A percentile compares a stretch with the other conserved stretches of the same genome.
These are phyloP conservation scores for Pempheris klunzingeri DNA, from an alignment of 2,797 vertebrate species.

Conservation along the genomic window DNA sequence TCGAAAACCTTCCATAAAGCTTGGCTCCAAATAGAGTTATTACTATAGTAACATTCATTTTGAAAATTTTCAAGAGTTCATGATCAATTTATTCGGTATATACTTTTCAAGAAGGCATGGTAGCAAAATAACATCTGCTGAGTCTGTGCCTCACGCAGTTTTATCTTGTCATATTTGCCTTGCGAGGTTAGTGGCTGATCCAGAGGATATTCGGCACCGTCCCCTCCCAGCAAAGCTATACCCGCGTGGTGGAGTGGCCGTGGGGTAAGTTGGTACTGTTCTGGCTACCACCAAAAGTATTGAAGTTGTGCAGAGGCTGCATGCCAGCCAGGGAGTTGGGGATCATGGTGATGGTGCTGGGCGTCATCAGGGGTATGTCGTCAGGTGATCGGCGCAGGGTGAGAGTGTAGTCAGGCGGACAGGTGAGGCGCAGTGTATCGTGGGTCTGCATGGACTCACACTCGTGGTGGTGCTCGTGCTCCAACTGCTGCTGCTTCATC, in stretches of 20 bases:
- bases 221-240: constrained; percentile 87
- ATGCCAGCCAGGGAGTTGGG: constrained; percentile 93
- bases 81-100: constrained; percentile 68
- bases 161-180: constrained; percentile 32
- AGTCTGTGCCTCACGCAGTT: constrained; percentile 70
- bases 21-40: constrained; percentile 84
- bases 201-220: constrained; percentile 6
- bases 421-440: constrained; percentile 91
- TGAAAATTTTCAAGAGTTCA: constrained; percentile 85
- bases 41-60: constrained; percentile 83
- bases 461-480: constrained; percentile 89
- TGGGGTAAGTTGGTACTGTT: constrained; percentile 97
- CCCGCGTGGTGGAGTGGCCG: constrained; percentile 95
- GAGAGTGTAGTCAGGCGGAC: constrained; percentile 95
- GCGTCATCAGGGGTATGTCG: constrained; percentile 94
- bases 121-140: constrained; percentile 87
- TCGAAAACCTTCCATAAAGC: constrained; percentile 61
- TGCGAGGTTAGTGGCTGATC: constrained; percentile 19
- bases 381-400: constrained; percentile 94
- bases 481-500: constrained; percentile 94
- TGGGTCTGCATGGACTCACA: constrained; percentile 91
- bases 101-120: constrained; percentile 84
- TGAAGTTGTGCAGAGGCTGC: constrained; percentile 97
- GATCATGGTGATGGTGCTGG: constrained; percentile 98
- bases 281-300: constrained; percentile 93